Evolutionary conservation across 1,140 invertebrate genomes (phyloP), one percentile per base, ranked within the genome.

Genomic region (Hypothenemus hampei): DNA sequence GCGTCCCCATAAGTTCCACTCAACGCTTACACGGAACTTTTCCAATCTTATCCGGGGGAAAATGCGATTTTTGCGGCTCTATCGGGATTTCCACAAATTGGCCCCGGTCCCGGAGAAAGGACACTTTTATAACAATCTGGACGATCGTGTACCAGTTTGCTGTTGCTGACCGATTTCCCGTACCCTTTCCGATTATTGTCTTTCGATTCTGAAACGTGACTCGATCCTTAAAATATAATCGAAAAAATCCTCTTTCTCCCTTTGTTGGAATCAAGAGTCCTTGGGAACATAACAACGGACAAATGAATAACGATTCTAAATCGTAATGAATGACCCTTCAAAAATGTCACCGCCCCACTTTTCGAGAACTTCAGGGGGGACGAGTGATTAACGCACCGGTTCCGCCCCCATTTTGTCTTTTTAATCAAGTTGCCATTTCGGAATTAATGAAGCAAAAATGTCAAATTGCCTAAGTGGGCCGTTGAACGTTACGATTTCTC

Each of bases 341-440:
- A n/a, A n/a, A n/a, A n/a, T n/a, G n/a, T n/a, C n/a, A n/a, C n/a
- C n/a, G n/a, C n/a, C n/a, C n/a, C n/a, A n/a, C n/a, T n/a, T n/a
- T n/a, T n/a, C n/a, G n/a, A n/a, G n/a, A n/a, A n/a, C n/a, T 67
- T 65, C 60, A 62, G 55, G 45, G 55, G 58, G 49, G 51, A 56
- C 57, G 60, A 63, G 64, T 67, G 65, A 67, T 67, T 67, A 67
- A 67, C 49, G 57, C 16, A n/a, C n/a, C n/a, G 50, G 60, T 45
- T 61, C 63, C 65, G 62, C 65, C 65, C 52, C 64, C 63, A 60
- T 57, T 65, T 62, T 62, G 60, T 49, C 59, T 47, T 62, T 62
- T 63, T 67, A 65, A 65, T 64, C 61, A 65, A 67, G 61, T 55
- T 62, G 57, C 59, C 39, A 49, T 24, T 23, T n/a, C 45, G 59